Percentiles rank a stretch among this genome's conserved stretches.
Evolutionary conservation across 2,797 vertebrate genomes (phyloP).

Genomic region (Pitangus sulphuratus): DNA sequence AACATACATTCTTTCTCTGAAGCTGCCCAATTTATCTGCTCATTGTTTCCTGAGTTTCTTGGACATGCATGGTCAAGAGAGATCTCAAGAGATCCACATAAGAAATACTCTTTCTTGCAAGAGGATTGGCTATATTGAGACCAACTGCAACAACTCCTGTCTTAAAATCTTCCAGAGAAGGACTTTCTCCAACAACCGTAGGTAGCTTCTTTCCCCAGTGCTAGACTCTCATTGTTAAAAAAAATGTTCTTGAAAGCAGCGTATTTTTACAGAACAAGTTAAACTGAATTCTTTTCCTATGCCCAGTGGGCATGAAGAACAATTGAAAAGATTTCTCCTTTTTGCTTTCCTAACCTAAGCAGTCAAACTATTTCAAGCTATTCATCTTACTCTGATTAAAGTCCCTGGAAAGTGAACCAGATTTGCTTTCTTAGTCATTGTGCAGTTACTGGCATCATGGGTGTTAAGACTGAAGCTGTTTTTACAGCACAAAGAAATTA

Average conservation of each 20-base stretch:
- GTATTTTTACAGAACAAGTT: background rate
- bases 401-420: background rate
- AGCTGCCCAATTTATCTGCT: background rate
- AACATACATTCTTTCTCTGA: background rate
- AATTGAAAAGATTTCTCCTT: background rate
- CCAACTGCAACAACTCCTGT: background rate
- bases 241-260: background rate
- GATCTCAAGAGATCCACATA: background rate
- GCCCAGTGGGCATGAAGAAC: background rate
- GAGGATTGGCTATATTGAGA: rapidly evolving
- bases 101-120: background rate
- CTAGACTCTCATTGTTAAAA: background rate
- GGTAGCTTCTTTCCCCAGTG: background rate
- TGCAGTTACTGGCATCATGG: background rate
- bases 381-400: background rate
- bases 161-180: background rate
- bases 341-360: background rate
- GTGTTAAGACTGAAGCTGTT: background rate
- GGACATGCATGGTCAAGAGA: background rate
- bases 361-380: background rate
- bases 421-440: constrained; percentile 17
- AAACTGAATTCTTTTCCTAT: background rate
- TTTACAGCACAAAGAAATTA: constrained; percentile 15
- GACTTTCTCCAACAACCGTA: background rate
- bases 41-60: background rate